These are phyloP conservation scores for Muscicapa adusta DNA, from an alignment of 2,113 vertebrate genomes.

Conservation along the genomic window DNA sequence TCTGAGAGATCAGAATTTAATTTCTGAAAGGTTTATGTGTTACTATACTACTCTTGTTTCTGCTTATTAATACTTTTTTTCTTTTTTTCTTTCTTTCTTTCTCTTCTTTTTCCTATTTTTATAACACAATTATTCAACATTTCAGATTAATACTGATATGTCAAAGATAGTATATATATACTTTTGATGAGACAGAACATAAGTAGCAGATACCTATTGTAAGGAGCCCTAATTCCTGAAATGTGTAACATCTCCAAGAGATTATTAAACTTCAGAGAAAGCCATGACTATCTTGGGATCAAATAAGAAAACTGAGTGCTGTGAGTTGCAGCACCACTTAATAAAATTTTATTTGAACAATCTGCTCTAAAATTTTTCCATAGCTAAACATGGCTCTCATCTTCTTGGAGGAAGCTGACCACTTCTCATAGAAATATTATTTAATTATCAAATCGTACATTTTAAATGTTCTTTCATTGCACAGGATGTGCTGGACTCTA, in stretches of 20 bases:
- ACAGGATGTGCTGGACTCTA: constrained; percentile 78
- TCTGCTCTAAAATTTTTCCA: background rate
- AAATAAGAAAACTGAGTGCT: background rate
- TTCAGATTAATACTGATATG: background rate
- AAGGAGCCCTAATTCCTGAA: background rate
- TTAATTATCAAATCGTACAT: background rate
- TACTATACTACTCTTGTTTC: background rate
- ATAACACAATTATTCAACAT: background rate
- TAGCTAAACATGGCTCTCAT: background rate
- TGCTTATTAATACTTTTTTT: background rate
- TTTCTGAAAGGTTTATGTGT: background rate
- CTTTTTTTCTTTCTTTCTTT: background rate
- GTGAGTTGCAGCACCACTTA: background rate
- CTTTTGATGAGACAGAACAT: background rate
- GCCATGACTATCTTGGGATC: background rate
- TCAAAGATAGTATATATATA: background rate
- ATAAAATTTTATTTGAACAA: background rate
- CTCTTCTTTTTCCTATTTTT: background rate
- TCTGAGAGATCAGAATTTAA: background rate
- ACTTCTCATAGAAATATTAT: background rate
- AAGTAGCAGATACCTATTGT: background rate
- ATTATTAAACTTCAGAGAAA: background rate
- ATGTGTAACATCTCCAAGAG: background rate
- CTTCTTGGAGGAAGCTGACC: background rate
- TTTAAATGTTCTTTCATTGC: background rate